Base-by-base conservation (phyloP, 2,113 vertebrate genomes). In the Oophaga pumilio region DNA sequence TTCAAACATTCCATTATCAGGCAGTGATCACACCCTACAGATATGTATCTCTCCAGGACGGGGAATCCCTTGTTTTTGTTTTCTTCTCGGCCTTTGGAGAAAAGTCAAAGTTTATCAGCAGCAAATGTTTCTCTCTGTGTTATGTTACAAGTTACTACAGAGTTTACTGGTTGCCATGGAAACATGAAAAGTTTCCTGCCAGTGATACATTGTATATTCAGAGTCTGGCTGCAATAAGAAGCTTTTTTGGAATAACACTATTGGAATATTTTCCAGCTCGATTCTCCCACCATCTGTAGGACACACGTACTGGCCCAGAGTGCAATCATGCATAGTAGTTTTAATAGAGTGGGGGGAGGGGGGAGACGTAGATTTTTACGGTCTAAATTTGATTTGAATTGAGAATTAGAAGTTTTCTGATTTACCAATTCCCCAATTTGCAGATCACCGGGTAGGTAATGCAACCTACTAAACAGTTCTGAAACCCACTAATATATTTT, bases 81-180 rank as follows among this genome's bases (percentile, higher is more conserved):
- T 22, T 68, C n/a, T 28, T 60, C 17, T 60, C 24, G 26, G 94
- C 93, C 89, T 94, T 93, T 93, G 93, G 92, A 92, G 93, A 66
- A 90, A 91, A 94, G 93, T 94, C 94, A 79, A 94, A 95, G 95
- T 94, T 93, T 94, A 95, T 94, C 92, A 74, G 69, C 68, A 59
- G 68, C 26, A 9, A 73, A 59, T 73, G 24, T 59, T 84, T 59
- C 68, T 57, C 15, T 84, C n/a, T 84, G 80, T 33, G 50, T 53
- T 83, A 49, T 53, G 12, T 83, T 69, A 69, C 59, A 8, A 49
- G 62, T 69, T 69, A 83, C 66, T 69, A 22, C 59, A 62, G 1
- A 13, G 79, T 62, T 50, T 64, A 24, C 14, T 5, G 11, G 43
- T 83, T 53, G 18, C 81, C 62, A 83, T 53, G n/a, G 81, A 68